Evolutionary conservation across 2,888 invertebrate genomes (phyloP), one percentile per base, ranked within the genome.

Genomic region (Embidobia sp.): DNA sequence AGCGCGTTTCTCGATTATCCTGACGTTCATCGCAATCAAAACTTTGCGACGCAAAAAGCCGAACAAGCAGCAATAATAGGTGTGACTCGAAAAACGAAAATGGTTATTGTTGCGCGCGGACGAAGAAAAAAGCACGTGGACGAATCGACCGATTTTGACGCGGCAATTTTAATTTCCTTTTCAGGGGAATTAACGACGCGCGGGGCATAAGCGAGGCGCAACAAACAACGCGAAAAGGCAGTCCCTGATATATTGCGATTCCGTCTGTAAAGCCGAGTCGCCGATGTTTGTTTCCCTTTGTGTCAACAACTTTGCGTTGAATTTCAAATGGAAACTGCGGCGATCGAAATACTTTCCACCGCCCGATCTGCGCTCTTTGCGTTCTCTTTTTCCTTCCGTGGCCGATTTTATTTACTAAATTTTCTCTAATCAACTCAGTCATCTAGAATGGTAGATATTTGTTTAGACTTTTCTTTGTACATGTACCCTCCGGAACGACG

Each of bases 161-260:
- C 13, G 33, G n/a, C 22, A 37, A 22, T 37, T 53, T 53, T 53
- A 53, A 53, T 53, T 53, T 37, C 53, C 53, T 37, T 22, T 26
- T 37, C 26, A 22, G 33, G 13, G 10, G 22, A 51, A 33, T 51
- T 51, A 51, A 33, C 16, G 51, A 33, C 33, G 3, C 22, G 22
- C 16, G 2, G 19, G 8, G 15, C 37, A 37, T 53, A 37, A 37
- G 26, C 15, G 37, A 53, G 13, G 53, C 15, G 27, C 37, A 57
- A 42, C 57, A 57, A 29, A 57, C 27, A 55, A 27, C 40, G 40
- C 16, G 1, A 8, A 29, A 29, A 29, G 4, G 29, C 6, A 27
- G 27, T 27, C 26, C 40, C 11, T 55, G 53, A 40, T 55, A 40
- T 55, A 40, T 55, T 40, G 27, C 26, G 53, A 55, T 40, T 27